phyloP scores from a whole-genome alignment of 2,113 vertebrate species.

The Cyphomyrus discorhynchus region DNA sequence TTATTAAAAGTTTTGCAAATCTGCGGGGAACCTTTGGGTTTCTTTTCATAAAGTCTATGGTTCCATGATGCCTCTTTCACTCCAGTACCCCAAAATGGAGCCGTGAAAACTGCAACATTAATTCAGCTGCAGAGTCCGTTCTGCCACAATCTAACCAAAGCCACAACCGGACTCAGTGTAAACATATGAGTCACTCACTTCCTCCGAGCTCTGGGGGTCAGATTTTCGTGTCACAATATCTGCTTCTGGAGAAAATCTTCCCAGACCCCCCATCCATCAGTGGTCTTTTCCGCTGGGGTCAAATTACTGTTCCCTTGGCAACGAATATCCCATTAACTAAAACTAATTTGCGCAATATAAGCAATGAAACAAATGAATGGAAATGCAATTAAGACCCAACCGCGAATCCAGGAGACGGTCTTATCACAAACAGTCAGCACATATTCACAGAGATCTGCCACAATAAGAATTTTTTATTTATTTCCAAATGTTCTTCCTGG shows the following conservation, averaged over 20 bases:
- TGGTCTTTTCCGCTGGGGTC: conserved; percentile 31
- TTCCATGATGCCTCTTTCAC: neutral
- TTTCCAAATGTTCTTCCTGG: neutral
- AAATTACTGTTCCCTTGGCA: conserved; percentile 33
- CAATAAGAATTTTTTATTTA: neutral
- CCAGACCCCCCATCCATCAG: conserved; percentile 48
- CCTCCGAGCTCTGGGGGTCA: conserved; percentile 45
- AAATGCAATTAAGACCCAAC: neutral
- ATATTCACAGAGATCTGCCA: conserved; percentile 3
- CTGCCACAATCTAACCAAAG: neutral
- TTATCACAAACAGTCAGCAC: conserved; percentile 5
- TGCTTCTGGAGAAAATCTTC: conserved; percentile 38
- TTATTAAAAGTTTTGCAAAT: neutral
- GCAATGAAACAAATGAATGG: neutral
- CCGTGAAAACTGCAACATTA: neutral
- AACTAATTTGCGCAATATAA: neutral
- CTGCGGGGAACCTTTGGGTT: neutral
- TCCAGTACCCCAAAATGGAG: neutral
- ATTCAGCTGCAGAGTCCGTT: neutral
- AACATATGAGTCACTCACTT: conserved; percentile 44
- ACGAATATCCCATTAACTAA: conserved; percentile 20
- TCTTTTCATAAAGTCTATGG: neutral
- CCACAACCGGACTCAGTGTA: conserved; percentile 32
- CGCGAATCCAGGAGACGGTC: neutral
- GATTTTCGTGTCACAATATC: conserved; percentile 33